Conservation (phyloP, 2,113 vertebrate species). For the Dryoscopus gambensis region DNA sequence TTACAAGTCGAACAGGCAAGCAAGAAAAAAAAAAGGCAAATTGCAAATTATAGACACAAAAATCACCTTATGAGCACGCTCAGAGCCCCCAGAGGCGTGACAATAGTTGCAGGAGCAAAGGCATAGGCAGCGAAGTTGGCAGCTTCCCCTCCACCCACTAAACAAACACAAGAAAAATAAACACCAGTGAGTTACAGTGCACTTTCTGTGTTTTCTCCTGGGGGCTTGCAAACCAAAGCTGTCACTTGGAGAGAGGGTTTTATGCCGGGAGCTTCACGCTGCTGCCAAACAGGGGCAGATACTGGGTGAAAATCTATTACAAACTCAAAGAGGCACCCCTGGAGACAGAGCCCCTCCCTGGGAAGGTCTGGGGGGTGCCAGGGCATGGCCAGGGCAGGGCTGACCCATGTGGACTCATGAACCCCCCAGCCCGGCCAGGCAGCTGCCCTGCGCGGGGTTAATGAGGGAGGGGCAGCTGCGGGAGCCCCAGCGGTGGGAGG, state of each 20-base stretch:
- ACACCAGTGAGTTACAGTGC: background rate
- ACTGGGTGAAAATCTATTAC: background rate
- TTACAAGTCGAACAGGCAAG: background rate
- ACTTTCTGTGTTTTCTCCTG: background rate
- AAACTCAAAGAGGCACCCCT: no score
- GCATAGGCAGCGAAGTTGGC: constrained; percentile 95
- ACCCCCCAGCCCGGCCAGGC: background rate
- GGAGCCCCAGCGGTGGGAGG: background rate
- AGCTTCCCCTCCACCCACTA: constrained; percentile 92
- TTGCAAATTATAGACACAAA: background rate
- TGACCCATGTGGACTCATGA: background rate
- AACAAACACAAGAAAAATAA: constrained; percentile 44
- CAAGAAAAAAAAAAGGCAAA: background rate
- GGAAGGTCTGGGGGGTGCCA: background rate
- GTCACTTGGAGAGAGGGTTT: background rate
- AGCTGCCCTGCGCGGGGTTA: background rate
- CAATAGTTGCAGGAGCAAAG: constrained; percentile 91
- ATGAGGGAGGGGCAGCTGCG: background rate
- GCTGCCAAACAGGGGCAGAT: background rate
- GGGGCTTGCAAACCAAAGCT: background rate
- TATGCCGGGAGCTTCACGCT: background rate
- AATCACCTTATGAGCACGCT: constrained; percentile 94
- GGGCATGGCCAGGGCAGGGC: background rate
- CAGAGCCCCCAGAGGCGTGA: constrained; percentile 91
- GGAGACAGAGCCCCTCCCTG: background rate